A percentile compares a stretch with the other conserved stretches of the same genome.
phyloP scores from a whole-genome alignment of 2,113 vertebrate species.

The Syngnathus floridae region DNA sequence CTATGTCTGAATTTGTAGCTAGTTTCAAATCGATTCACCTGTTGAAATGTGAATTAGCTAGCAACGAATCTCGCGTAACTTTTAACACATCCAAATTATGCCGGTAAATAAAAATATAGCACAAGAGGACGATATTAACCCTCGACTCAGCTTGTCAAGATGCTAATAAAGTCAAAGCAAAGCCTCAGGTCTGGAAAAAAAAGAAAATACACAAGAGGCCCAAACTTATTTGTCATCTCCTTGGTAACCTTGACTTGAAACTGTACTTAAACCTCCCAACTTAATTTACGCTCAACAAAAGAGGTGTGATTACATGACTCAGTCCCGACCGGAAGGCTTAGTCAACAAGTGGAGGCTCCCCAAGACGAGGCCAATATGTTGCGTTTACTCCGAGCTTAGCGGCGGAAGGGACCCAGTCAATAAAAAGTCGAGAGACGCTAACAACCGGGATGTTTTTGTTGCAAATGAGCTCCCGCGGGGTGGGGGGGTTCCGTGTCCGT shows the following conservation, averaged over 20 bases:
- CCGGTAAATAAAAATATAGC: slow-evolving; percentile 3
- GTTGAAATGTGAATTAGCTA: too few species aligned
- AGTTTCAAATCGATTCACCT: too few species aligned
- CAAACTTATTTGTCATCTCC: slow-evolving; percentile 45
- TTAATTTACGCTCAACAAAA: slow-evolving; percentile 51
- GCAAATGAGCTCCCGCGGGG: slow-evolving; percentile 22
- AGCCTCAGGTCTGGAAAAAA: slow-evolving; percentile 27
- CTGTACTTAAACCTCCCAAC: slow-evolving; percentile 35
- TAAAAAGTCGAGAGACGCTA: background rate
- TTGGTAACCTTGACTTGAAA: slow-evolving; percentile 47
- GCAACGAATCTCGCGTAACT: too few species aligned
- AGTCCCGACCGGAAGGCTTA: slow-evolving; percentile 54
- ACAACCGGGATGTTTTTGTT: slow-evolving; percentile 28
- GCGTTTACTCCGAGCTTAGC: slow-evolving; percentile 55
- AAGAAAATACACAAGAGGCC: slow-evolving; percentile 4
- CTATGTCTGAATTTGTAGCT: too few species aligned
- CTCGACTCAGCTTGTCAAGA: slow-evolving; percentile 27
- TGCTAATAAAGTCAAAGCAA: slow-evolving; percentile 49
- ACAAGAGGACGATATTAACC: slow-evolving; percentile 13
- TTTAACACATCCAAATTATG: too few species aligned
- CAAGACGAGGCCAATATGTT: slow-evolving; percentile 54
- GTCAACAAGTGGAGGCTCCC: slow-evolving; percentile 34
- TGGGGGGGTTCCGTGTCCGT: background rate
- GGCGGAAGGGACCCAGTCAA: slow-evolving; percentile 23
- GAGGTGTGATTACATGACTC: slow-evolving; percentile 56